These are phyloP conservation scores for Drosophila navojoa DNA, from an alignment of 1,140 invertebrate species.

Conservation along the genomic window DNA sequence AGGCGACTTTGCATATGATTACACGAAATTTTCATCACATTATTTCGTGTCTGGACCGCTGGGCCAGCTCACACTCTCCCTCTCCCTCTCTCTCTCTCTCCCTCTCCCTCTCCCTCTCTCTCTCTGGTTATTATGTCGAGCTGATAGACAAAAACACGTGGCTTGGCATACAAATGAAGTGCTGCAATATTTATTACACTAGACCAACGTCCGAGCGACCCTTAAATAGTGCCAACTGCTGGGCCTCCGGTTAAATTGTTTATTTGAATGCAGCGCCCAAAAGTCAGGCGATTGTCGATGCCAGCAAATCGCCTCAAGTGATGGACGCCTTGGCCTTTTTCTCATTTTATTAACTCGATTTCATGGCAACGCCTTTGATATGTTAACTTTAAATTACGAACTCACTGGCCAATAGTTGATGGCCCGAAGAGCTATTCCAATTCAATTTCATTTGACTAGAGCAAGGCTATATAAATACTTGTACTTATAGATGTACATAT, in stretches of 20 bases:
- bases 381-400: constrained; percentile 33
- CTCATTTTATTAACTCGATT: constrained; percentile 44
- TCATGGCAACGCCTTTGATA: constrained; percentile 37
- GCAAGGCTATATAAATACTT: no score
- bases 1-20: constrained; percentile 76
- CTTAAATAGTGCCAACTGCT: constrained; percentile 40
- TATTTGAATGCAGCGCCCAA: constrained; percentile 32
- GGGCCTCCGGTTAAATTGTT: constrained; percentile 28
- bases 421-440: background rate
- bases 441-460: constrained; percentile 1
- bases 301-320: constrained; percentile 47
- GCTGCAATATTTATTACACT: constrained; percentile 70
- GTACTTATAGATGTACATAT: no score
- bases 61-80: background rate
- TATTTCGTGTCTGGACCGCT: constrained; percentile 59
- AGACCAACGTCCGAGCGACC: constrained; percentile 16
- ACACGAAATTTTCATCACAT: constrained; percentile 77
- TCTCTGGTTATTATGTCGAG: constrained; percentile 10
- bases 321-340: constrained; percentile 47
- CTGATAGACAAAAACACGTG: constrained; percentile 51
- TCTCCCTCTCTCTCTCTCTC: background rate
- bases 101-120: background rate
- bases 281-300: constrained; percentile 3
- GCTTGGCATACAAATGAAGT: constrained; percentile 69
- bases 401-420: constrained; percentile 21